phyloP scores from a whole-genome alignment of 2,888 invertebrate species.

The Heteromyza rotundicornis region DNA sequence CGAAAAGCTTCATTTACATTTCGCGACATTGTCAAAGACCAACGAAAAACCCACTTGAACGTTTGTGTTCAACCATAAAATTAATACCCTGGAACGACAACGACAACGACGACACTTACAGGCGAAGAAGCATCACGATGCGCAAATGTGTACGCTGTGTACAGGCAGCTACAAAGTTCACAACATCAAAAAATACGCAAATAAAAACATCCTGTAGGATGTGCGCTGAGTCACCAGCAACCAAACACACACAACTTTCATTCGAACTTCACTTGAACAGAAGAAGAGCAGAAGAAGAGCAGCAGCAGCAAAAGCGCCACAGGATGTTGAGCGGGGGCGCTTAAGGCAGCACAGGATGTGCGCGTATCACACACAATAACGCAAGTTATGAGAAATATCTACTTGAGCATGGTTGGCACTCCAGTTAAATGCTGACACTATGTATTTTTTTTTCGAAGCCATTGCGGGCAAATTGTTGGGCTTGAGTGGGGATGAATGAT shows the following conservation, averaged over 20 bases:
- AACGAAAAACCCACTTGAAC: background rate
- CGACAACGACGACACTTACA: background rate
- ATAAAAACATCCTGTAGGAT: background rate
- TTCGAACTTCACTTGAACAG: background rate
- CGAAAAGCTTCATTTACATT: too few species aligned
- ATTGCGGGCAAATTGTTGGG: background rate
- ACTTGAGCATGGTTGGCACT: constrained; percentile 1
- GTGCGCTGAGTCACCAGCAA: background rate
- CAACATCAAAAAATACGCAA: background rate
- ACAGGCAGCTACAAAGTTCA: background rate
- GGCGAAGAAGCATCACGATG: background rate
- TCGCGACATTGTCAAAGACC: too few species aligned
- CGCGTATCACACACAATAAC: background rate
- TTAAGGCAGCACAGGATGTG: constrained; percentile 8
- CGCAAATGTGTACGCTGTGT: too few species aligned
- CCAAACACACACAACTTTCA: background rate
- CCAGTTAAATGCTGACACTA: constrained; percentile 12
- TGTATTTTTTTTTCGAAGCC: background rate
- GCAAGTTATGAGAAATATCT: background rate
- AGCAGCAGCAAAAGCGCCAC: background rate
- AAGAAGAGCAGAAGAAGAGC: too few species aligned
- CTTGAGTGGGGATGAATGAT: background rate
- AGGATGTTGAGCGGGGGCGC: constrained; percentile 1
- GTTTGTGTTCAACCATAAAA: background rate
- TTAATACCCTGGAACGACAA: background rate